A percentile compares a stretch with the other conserved stretches of the same genome.
These are phyloP conservation scores for Sisyra nigra DNA, from an alignment of 2,888 invertebrate genomes.

Conservation along the genomic window DNA sequence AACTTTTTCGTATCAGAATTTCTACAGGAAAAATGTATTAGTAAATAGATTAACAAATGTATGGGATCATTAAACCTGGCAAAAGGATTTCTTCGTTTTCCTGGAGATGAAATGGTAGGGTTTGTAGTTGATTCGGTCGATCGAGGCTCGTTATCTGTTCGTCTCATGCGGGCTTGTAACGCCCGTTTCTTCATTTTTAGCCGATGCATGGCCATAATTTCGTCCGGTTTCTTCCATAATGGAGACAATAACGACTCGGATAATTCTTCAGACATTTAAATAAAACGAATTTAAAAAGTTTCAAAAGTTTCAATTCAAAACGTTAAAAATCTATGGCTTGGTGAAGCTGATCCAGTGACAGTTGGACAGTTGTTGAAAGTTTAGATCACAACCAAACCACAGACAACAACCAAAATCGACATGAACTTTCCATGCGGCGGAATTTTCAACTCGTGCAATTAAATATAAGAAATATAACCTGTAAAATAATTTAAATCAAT, in stretches of 20 bases:
- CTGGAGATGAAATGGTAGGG: slow-evolving; percentile 25
- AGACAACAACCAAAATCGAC: too few relatives aligned
- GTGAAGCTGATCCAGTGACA: too few relatives aligned
- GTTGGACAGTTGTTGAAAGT: too few relatives aligned
- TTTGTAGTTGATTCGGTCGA: slow-evolving; percentile 21
- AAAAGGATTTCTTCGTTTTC: slow-evolving; percentile 68
- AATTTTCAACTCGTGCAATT: too few relatives aligned
- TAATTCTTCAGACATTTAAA: background rate
- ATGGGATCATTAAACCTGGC: slow-evolving; percentile 30
- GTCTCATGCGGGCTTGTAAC: slow-evolving; percentile 49
- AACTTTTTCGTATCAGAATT: slow-evolving; percentile 16
- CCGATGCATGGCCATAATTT: slow-evolving; percentile 58
- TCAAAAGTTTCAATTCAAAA: too few relatives aligned
- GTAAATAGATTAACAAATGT: background rate
- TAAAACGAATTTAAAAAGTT: too few relatives aligned
- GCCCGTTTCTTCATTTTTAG: slow-evolving; percentile 63
- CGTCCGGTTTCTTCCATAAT: slow-evolving; percentile 43
- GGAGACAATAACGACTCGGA: slow-evolving; percentile 17
- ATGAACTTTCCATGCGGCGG: too few relatives aligned
- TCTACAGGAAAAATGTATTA: slow-evolving; percentile 12
- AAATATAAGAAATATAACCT: too few relatives aligned
- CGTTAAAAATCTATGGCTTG: too few relatives aligned
- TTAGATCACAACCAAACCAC: too few relatives aligned
- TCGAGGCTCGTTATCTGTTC: slow-evolving; percentile 19
- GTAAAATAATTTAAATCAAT: too few relatives aligned